Evolutionary conservation across 2,888 invertebrate genomes (phyloP), one percentile per base, ranked within the genome.

Genomic region (Chelonus formosanus): DNA sequence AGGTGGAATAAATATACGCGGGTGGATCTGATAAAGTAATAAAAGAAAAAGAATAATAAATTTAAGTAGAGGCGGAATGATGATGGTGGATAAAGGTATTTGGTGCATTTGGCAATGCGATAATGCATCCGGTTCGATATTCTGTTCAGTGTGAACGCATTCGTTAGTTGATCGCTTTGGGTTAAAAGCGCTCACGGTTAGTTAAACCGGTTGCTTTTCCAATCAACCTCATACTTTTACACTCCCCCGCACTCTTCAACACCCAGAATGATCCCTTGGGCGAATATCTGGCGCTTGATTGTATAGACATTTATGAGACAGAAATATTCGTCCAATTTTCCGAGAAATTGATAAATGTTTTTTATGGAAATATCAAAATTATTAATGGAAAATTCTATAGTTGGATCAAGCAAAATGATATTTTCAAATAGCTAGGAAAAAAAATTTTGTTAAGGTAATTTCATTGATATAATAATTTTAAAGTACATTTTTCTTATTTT

Each of bases 171-270:
- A 76, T 77, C 70, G 73, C 75, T 78, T 75, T 74, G 73, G 77
- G 75, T 77, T 73, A 74, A 77, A 77, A 76, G 73, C 72, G 67
- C 71, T 75, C 73, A 80, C 78, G 80, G 80, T 80, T 80, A 80
- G 80, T 80, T 80, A 80, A 76, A 78, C 79, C 74, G 72, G 62
- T 70, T 69, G 73, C 76, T 79, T 79, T 80, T 74, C 76, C 80
- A 79, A 80, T 80, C 80, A 77, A 67, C 67, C 63, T 63, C 65
- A 62, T 68, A 70, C 70, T 70, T 63, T 70, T 68, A 67, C 71
- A 63, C 67, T 65, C 65, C 56, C 65, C 60, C 67, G 44, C 66
- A 54, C 63, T 36, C 53, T 58, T 57, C 58, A 52, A 62, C 62
- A 57, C 62, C 62, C 53, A 31, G 57, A 57, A 67, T 67, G 62